Percentiles rank a stretch among this genome's conserved stretches.
Evolutionary conservation across 2,888 invertebrate genomes (phyloP).

Genomic region (Hesperia comma): DNA sequence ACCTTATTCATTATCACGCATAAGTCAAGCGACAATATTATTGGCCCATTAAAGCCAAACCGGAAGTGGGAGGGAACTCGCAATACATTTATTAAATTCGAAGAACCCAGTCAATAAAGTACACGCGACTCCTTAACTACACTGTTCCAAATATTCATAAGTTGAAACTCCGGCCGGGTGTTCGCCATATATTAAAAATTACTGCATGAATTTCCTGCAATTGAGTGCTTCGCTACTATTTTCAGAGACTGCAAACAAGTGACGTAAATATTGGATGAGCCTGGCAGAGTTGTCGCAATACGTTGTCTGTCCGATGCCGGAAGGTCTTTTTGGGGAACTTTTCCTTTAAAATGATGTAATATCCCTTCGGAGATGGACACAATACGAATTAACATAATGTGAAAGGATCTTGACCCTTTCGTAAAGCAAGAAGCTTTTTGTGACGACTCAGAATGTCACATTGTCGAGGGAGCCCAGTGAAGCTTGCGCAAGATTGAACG

Average conservation of each 20-base stretch:
- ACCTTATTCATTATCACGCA: neutral
- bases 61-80: neutral
- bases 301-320: slow-evolving; percentile 65
- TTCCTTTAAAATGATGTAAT: slow-evolving; percentile 53
- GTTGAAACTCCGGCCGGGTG: slow-evolving; percentile 21
- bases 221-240: slow-evolving; percentile 24
- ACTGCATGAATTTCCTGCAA: slow-evolving; percentile 38
- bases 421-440: slow-evolving; percentile 29
- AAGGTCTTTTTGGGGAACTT: slow-evolving; percentile 52
- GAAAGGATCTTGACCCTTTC: slow-evolving; percentile 51
- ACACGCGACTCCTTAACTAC: slow-evolving; percentile 4
- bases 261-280: slow-evolving; percentile 70
- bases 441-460: slow-evolving; percentile 27
- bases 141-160: slow-evolving; percentile 34
- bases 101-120: slow-evolving; percentile 23
- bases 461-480: slow-evolving; percentile 22
- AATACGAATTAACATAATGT: slow-evolving; percentile 74
- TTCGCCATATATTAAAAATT: slow-evolving; percentile 37
- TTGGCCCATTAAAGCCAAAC: neutral
- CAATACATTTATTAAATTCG: slow-evolving; percentile 18
- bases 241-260: slow-evolving; percentile 47
- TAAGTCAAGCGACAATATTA: slow-evolving; percentile 1
- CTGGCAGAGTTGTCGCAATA: slow-evolving; percentile 64
- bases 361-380: slow-evolving; percentile 62
- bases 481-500: slow-evolving; percentile 31